Percentiles rank a stretch among this genome's conserved stretches.
Evolutionary conservation across 2,113 vertebrate genomes (phyloP).

Genomic region (Prunella fulvescens): DNA sequence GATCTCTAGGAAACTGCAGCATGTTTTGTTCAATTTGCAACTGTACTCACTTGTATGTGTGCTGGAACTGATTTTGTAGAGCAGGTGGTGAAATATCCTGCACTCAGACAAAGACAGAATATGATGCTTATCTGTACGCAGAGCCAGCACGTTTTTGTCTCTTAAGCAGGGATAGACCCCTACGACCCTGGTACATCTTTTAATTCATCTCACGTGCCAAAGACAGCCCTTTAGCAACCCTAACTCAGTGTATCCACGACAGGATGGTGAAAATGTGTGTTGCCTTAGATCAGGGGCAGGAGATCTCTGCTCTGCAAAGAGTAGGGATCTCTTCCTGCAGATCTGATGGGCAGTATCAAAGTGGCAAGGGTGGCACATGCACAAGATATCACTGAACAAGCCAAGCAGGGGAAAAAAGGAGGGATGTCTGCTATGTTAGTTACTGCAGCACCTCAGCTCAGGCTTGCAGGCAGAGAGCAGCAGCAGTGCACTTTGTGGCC

Average conservation of each 20-base stretch:
- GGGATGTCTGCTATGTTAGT: background rate
- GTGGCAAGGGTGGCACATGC: background rate
- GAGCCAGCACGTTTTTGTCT: background rate
- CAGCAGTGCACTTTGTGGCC: background rate
- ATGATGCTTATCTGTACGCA: background rate
- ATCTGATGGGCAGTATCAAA: background rate
- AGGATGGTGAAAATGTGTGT: background rate
- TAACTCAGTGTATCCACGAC: background rate
- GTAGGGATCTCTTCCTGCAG: background rate
- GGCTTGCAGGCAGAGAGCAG: background rate
- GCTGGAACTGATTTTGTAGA: constrained; percentile 10
- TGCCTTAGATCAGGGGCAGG: background rate
- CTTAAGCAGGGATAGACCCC: background rate
- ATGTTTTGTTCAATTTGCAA: background rate
- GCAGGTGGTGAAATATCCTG: background rate
- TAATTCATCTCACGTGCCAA: background rate
- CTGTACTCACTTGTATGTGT: background rate
- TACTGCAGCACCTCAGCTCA: background rate
- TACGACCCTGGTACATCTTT: background rate
- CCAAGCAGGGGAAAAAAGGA: background rate
- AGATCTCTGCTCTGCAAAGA: background rate
- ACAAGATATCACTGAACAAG: background rate
- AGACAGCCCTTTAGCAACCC: background rate
- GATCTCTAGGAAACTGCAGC: constrained; percentile 17
- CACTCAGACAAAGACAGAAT: background rate